Base-by-base conservation (phyloP, 2,797 vertebrate genomes). In the Leucoraja ocellata region DNA sequence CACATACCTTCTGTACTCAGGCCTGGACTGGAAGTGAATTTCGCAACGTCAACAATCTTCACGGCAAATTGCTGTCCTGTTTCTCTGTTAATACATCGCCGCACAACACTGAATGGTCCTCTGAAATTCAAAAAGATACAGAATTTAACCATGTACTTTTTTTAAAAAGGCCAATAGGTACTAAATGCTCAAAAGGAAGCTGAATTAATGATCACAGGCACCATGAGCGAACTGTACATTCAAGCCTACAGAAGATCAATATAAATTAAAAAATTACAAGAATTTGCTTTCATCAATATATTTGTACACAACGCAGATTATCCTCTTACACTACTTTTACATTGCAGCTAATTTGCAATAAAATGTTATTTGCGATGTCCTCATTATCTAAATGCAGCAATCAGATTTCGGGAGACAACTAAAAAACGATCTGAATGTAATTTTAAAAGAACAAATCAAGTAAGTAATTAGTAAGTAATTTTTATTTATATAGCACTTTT, bases 41-140 rank as follows among this genome's bases (percentile, higher is more conserved):
- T 98, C 96, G 98, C 99, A 96, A 99, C 99, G 95, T 99, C 99
- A 95, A 99, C 99, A 94, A 99, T 99, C 96, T 99, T 99, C 94
- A 99, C 98, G 94, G 99, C 99, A 94, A 99, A 99, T 96, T 99
- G 98, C 95, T 99, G 99, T 93, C 98, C 98, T 1, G 98, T 99
- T 94, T 99, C 99, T 95, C 98, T 96, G 98, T 99, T 99, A 97
- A 99, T 99, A 95, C 99, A 99, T 98, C 99, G 96, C 93, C 99
- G 96, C 94, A 99, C 99, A 95, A 99, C 98, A 46, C 98, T 99
- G 97, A 99, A 99, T 8, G 99, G 99, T 93, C 99, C 99, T 97
- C 99, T 99, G 95, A 4, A 95, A 73, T 74, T 94, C 28, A 95
- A 84, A 46, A 25, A 92, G 78, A 93, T 9, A 91, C 18, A 91